These are phyloP conservation scores for Rhabditoides inermis DNA, from an alignment of 2,888 invertebrate species.

Conservation along the genomic window DNA sequence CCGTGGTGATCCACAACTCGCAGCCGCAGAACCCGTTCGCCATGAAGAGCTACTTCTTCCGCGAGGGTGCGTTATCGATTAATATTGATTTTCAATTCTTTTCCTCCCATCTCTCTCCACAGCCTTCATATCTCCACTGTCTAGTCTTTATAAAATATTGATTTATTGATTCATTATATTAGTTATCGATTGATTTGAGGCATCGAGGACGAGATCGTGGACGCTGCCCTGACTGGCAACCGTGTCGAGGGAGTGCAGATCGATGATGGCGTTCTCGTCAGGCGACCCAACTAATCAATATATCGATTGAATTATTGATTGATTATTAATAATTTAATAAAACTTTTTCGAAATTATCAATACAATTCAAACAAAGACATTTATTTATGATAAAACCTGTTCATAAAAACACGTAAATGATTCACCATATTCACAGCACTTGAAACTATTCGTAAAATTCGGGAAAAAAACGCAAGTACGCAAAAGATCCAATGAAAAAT, in stretches of 20 bases:
- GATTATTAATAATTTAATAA: background rate
- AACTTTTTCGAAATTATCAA: too few relatives aligned
- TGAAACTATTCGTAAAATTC: too few relatives aligned
- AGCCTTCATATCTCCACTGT: too few relatives aligned
- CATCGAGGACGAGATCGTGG: constrained; percentile 31
- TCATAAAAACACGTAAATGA: background rate
- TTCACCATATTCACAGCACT: too few relatives aligned
- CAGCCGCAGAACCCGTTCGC: constrained; percentile 47
- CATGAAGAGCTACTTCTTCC: constrained; percentile 46
- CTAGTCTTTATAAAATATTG: background rate
- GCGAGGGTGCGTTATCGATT: constrained; percentile 29
- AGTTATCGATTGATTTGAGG: background rate
- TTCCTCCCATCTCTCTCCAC: background rate
- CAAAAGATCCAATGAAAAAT: too few relatives aligned
- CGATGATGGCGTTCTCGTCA: constrained; percentile 27
- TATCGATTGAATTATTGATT: background rate
- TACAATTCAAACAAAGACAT: background rate
- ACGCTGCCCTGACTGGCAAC: constrained; percentile 12
- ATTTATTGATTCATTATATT: background rate
- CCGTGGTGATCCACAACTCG: constrained; percentile 51
- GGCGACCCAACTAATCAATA: background rate
- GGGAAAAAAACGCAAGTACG: too few relatives aligned
- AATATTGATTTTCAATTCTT: background rate
- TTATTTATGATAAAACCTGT: background rate
- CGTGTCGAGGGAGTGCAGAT: constrained; percentile 20